phyloP scores from a whole-genome alignment of 2,888 invertebrate species.

The Meteorus cinctellus region DNA sequence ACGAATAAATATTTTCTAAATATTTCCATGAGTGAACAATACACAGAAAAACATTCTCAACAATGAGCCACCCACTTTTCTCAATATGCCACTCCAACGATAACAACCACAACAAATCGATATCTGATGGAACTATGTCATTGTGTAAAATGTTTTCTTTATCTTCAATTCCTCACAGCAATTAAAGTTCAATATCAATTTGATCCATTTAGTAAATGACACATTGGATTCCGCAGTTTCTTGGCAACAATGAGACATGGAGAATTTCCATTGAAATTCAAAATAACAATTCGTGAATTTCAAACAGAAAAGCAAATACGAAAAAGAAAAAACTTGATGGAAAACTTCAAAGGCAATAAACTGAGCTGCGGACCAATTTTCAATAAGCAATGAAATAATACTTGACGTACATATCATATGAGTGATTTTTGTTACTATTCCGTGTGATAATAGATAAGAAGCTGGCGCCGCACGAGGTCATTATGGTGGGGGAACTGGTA shows the following conservation, averaged over 20 bases:
- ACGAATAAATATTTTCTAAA: no score
- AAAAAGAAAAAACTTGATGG: constrained; percentile 3
- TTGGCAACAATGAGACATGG: no score
- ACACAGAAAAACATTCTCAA: no score
- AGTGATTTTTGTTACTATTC: constrained; percentile 53
- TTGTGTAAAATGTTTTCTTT: background rate
- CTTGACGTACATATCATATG: constrained; percentile 38
- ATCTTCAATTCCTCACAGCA: no score
- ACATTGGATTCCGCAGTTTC: no score
- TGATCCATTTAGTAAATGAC: no score
- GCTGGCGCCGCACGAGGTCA: constrained; percentile 45
- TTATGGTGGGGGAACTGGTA: constrained; percentile 39
- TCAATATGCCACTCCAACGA: constrained; percentile 11
- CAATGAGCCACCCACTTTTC: no score
- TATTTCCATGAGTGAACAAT: no score
- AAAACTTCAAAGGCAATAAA: background rate
- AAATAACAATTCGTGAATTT: no score
- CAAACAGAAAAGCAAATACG: no score
- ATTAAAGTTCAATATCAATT: no score
- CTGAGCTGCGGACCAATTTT: constrained; percentile 21
- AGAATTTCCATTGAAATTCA: no score
- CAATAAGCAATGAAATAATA: constrained; percentile 27
- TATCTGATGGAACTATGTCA: constrained; percentile 23
- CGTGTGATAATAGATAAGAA: constrained; percentile 43
- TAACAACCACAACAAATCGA: constrained; percentile 19